Base-by-base conservation (phyloP, 2,888 invertebrate species). In the Sesia bembeciformis region DNA sequence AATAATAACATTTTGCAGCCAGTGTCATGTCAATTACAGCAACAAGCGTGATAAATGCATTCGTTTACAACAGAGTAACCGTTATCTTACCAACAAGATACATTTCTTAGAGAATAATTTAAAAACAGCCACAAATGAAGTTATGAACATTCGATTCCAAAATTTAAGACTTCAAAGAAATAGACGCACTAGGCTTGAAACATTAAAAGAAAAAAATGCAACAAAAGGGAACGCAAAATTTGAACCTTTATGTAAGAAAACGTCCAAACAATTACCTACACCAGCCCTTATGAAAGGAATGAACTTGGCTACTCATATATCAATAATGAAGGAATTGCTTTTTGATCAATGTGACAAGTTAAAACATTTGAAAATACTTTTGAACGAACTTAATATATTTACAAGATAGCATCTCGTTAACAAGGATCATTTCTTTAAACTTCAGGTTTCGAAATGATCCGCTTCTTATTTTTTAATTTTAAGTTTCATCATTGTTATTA, bases 71-170 rank as follows among this genome's bases (percentile, higher is more conserved):
- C 76, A 76, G 56, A 77, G 62, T 53, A 81, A 76, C 58, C 60
- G 68, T 51, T 84, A 77, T 60, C 59, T 83, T 3, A 68, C 57
- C 52, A 76, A 68, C 55, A 81, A 78, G 65, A 64, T 81, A 40
- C 63, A 53, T 23, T 70, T 81, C 59, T 63, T 84, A 49, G 72
- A 74, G 59, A 71, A 60, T 43, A 68, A 74, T 56, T 64, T 77
- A 53, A 58, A 66, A 53, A 61, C 63, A 40, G 55, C 66, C 4
- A 58, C 60, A 42, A 66, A 74, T 49, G 72, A 79, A 62, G 53
- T 78, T 3, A 66, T 62, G 60, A 65, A 62, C 54, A 53, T 72
- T 4, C 64, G 68, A 55, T 62, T 58, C 51, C 65, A 59, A 57
- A 72, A 67, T 56, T 51, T 53, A 50, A 68, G 57, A 63, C 60